Evolutionary conservation across 2,888 invertebrate species (phyloP).

Genomic region (Sarcophaga subvicina): DNA sequence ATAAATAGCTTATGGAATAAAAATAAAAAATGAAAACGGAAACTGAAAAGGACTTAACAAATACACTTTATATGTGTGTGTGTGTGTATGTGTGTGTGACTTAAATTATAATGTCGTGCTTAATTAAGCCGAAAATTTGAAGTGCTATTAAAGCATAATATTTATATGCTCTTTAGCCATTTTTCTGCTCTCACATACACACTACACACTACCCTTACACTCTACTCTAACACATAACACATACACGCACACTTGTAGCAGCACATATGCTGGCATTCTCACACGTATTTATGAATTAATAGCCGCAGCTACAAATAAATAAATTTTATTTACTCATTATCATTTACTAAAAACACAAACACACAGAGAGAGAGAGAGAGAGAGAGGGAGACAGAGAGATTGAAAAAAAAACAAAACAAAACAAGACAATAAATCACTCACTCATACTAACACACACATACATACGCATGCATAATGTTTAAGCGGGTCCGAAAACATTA

Average conservation of each 20-base stretch:
- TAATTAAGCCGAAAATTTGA: constrained; percentile 59
- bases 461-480: background rate
- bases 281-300: constrained; percentile 16
- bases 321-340: background rate
- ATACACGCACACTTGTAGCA: background rate
- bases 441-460: background rate
- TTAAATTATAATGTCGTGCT: constrained; percentile 46
- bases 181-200: background rate
- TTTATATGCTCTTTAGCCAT: constrained; percentile 6
- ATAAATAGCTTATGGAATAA: background rate
- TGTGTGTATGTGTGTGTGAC: background rate
- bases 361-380: background rate
- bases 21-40: constrained; percentile 4
- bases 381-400: no score
- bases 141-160: constrained; percentile 47
- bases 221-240: background rate
- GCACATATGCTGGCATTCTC: background rate
- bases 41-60: no score
- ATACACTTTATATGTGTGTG: no score
- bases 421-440: constrained; percentile 1
- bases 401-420: no score
- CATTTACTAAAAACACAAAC: background rate
- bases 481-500: background rate
- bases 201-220: background rate
- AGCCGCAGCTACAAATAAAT: background rate